These are phyloP conservation scores for Pogonocherus hispidulus DNA, from an alignment of 2,888 invertebrate species.

Conservation along the genomic window DNA sequence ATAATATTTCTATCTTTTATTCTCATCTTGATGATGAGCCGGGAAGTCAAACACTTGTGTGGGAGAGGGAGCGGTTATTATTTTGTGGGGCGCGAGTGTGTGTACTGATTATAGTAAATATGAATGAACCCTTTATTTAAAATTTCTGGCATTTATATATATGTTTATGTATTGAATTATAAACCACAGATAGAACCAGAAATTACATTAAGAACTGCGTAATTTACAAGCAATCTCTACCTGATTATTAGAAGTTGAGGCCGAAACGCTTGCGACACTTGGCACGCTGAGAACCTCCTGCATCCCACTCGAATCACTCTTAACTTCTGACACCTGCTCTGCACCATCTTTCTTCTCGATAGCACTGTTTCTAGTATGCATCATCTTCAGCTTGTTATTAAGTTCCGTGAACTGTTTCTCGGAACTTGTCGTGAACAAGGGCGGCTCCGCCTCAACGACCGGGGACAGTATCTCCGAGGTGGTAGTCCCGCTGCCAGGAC, in stretches of 20 bases:
- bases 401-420: constrained; percentile 71
- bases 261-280: constrained; percentile 23
- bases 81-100: no score
- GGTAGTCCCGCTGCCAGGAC: constrained; percentile 60
- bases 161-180: no score
- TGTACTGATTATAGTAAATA: no score
- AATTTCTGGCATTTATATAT: no score
- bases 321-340: constrained; percentile 32
- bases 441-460: constrained; percentile 57
- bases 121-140: no score
- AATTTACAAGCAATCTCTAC: constrained; percentile 28
- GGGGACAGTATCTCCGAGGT: constrained; percentile 65
- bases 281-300: constrained; percentile 33
- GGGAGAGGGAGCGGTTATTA: no score
- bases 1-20: no score
- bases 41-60: no score
- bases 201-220: no score
- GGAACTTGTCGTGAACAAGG: constrained; percentile 22
- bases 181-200: no score
- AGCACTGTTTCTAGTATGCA: constrained; percentile 69
- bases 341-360: constrained; percentile 39
- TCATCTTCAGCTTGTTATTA: constrained; percentile 75
- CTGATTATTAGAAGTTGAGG: constrained; percentile 36
- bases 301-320: constrained; percentile 22
- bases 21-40: no score